A percentile compares a stretch with the other conserved stretches of the same genome.
Evolutionary conservation across 1,140 invertebrate genomes (phyloP).

Genomic region (Lepidurus arcticus): DNA sequence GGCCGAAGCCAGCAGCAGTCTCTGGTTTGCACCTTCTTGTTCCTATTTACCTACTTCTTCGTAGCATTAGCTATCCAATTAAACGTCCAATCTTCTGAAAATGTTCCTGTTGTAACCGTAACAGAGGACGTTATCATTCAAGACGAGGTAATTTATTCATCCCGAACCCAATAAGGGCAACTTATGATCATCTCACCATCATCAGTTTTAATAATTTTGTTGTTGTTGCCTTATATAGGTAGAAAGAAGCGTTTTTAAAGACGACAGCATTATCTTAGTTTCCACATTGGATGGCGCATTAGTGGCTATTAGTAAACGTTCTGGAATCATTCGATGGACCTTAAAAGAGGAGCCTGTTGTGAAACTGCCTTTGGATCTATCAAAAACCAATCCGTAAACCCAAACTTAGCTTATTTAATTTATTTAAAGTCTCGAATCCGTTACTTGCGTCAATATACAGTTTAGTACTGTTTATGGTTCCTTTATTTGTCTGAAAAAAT

Average conservation of each 20-base stretch:
- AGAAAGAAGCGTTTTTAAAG: conserved; percentile 39
- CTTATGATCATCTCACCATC: too few relatives aligned
- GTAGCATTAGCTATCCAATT: not conserved
- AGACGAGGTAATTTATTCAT: not conserved
- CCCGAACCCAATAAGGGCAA: not conserved
- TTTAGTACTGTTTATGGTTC: too few relatives aligned
- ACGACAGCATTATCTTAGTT: conserved; percentile 69
- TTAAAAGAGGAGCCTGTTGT: conserved; percentile 78
- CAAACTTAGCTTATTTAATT: conserved; percentile 13
- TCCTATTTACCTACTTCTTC: not conserved
- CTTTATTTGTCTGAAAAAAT: too few relatives aligned
- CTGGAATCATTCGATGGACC: conserved; percentile 80
- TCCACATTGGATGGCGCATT: conserved; percentile 87
- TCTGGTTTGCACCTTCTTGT: not conserved
- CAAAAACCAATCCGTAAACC: conserved; percentile 37
- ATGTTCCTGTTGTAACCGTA: not conserved
- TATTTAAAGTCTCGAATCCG: not conserved
- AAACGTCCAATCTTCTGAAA: not conserved
- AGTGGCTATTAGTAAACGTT: conserved; percentile 71
- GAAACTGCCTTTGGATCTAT: conserved; percentile 56
- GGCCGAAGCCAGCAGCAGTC: not conserved
- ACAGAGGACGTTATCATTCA: not conserved
- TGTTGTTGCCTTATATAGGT: not conserved
- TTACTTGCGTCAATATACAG: not conserved
- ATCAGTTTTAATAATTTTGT: not conserved